Conservation (phyloP, 1,140 invertebrate genomes). For the Sycobia sp. region DNA sequence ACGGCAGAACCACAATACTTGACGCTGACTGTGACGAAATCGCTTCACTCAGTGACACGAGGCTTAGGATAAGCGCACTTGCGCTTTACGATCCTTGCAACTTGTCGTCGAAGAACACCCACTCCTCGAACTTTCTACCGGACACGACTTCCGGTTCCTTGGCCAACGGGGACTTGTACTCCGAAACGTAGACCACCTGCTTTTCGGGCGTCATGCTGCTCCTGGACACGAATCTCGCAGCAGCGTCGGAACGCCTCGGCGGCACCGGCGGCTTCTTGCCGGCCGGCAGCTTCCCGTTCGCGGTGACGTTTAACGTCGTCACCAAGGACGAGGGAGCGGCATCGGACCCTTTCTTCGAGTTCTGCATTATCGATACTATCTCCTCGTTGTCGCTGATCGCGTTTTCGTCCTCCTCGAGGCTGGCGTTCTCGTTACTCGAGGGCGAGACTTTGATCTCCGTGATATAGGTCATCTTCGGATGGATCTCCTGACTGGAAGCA, state of each 20-base stretch:
- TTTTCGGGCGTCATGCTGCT: slow-evolving; percentile 40
- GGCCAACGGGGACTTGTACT: slow-evolving; percentile 47
- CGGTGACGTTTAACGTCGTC: slow-evolving; percentile 42
- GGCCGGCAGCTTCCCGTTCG: slow-evolving; percentile 51
- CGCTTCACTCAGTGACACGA: too few relatives aligned
- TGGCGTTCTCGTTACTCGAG: background rate
- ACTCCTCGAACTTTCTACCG: slow-evolving; percentile 47
- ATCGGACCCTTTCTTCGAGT: slow-evolving; percentile 33
- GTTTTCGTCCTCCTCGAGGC: slow-evolving; percentile 17
- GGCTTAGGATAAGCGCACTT: too few relatives aligned
- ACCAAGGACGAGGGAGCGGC: slow-evolving; percentile 14
- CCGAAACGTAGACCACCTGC: slow-evolving; percentile 57
- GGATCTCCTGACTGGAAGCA: slow-evolving; percentile 48
- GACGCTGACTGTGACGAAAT: too few relatives aligned
- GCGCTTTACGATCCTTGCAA: too few relatives aligned
- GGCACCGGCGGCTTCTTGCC: slow-evolving; percentile 58
- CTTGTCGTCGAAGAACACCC: slow-evolving; percentile 45
- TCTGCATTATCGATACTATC: slow-evolving; percentile 36
- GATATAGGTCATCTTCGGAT: slow-evolving; percentile 58
- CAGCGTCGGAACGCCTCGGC: slow-evolving; percentile 51
- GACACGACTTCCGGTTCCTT: slow-evolving; percentile 29
- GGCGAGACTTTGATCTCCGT: slow-evolving; percentile 62
- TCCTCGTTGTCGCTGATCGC: slow-evolving; percentile 39
- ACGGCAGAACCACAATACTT: slow-evolving; percentile 51
- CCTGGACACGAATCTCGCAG: slow-evolving; percentile 40